A percentile compares a stretch with the other conserved stretches of the same genome.
Evolutionary conservation across 35 echinoderm and acorn worm genomes (phyloP).

Genomic region (Amphiura filiformis): DNA sequence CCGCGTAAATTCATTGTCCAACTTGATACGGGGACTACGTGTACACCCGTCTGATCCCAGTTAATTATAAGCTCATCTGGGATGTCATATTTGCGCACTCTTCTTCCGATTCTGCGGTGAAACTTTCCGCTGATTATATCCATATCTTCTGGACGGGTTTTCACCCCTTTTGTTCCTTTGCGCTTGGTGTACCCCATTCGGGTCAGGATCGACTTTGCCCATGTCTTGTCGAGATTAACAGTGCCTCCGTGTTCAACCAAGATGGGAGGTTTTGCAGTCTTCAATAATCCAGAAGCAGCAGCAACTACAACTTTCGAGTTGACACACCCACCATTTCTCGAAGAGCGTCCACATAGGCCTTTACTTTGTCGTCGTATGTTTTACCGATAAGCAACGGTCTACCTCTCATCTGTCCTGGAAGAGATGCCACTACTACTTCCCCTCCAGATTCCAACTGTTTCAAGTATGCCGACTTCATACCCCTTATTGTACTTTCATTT

Average conservation of each 20-base stretch:
- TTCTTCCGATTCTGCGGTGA: not conserved
- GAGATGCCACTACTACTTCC: no score
- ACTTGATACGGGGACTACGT: constrained; percentile 10
- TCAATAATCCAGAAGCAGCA: no score
- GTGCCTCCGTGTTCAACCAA: not conserved
- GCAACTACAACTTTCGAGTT: no score
- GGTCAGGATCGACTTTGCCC: constrained; percentile 16
- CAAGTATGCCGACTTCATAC: no score
- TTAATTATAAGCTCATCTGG: no score
- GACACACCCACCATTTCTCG: constrained; percentile 14
- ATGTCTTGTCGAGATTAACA: not conserved
- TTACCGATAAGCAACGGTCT: not conserved
- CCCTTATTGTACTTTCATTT: no score
- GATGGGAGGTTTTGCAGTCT: not conserved
- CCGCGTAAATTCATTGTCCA: constrained; percentile 32
- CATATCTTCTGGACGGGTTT: constrained; percentile 16
- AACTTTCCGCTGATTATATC: constrained; percentile 19
- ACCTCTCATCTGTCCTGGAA: not conserved
- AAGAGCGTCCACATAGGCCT: not conserved
- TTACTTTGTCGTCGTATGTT: not conserved
- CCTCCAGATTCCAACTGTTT: no score
- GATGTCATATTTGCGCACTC: constrained; percentile 30
- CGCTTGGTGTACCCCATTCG: constrained; percentile 39
- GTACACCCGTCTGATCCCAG: constrained; percentile 27
- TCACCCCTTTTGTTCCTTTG: constrained; percentile 25